Evolutionary conservation across 2,888 invertebrate genomes (phyloP), one percentile per base, ranked within the genome.

Genomic region (Blomia tropicalis): DNA sequence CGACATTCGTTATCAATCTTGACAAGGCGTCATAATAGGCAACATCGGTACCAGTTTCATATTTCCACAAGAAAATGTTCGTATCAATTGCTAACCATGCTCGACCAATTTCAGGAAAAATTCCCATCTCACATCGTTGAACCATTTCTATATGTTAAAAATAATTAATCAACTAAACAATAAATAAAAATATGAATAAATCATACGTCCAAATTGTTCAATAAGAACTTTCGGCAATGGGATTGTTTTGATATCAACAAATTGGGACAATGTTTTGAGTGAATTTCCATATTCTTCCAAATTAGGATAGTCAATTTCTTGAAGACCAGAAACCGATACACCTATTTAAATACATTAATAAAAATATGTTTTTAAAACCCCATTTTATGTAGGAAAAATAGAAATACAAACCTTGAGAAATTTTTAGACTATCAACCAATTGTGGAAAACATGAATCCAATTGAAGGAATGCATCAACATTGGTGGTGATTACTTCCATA

Each of bases 61-160:
- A 96, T 29, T 91, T 87, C 98, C 98, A 98, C 41, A 95, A 82
- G 77, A 92, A 98, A 69, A 98, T 86, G 76, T 95, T 92, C 70
- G 90, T 92, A 73, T 98, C 98, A 69, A 98, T 89, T 4, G 92
- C 89, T 62, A 98, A 77, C 95, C 95, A 98, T 0, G 95, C 95
- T 71, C 96, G 79, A 61, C 85, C 85, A 68, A 98, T 92, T 74
- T 91, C 92, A 63, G 93, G 86, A 76, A 98, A 95, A 7, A 98
- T 77, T 2, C 98, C 98, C 90, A 96, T 93, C 78, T 87, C 83
- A 73, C 90, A 93, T 72, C 91, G 88, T 69, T 88, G 89, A 76
- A 92, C 91, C 80, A 93, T 87, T 76, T 89, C 91, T 91, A 51
- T 27, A 23, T 62, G 19, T 22, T n/a, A n/a, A 47, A 63, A 43